Evolutionary conservation across 2,113 vertebrate species (phyloP), one percentile per base, ranked within the genome.

Genomic region (Pachycephala philippinensis): DNA sequence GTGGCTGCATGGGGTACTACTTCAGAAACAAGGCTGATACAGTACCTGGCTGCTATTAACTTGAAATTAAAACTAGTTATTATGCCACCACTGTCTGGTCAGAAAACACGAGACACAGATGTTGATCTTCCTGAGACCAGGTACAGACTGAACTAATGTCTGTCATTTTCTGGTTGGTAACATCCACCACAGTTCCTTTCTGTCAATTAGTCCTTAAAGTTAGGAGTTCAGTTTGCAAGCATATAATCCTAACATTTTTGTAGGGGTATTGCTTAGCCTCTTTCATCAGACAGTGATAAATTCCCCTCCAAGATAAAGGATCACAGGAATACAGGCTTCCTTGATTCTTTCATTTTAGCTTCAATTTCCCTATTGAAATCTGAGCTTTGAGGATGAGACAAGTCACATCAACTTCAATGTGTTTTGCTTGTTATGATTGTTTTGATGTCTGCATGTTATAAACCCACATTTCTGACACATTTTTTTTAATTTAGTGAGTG

Each of bases 341-440:
- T 52, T 49, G 52, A 63, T n/a, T 83, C 65, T 92, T 95, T 84
- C 77, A 89, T 65, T 85, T 70, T 69, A 96, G 64, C 30, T 80
- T 78, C 37, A 35, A 49, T 85, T 87, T 92, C 74, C 45, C 81
- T 60, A 71, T 14, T 89, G 90, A 97, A 95, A 96, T 91, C 45
- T 94, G 90, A 97, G 54, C 27, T 77, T 66, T 81, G 82, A 82
- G 87, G 84, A 81, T 57, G 63, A 91, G 56, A 90, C 30, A 93
- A 89, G 45, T 23, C 37, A 42, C 40, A 63, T 88, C 22, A 68
- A 63, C 70, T 53, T 79, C 69, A 35, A 37, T 28, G 35, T 61
- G 69, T 81, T 89, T 83, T 60, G 37, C 60, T 84, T 21, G 31
- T 37, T 57, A 64, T 44, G 21, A 87, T 42, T 68, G 49, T 91